These are phyloP conservation scores for Scortum barcoo DNA, from an alignment of 2,113 vertebrate genomes.

Conservation along the genomic window DNA sequence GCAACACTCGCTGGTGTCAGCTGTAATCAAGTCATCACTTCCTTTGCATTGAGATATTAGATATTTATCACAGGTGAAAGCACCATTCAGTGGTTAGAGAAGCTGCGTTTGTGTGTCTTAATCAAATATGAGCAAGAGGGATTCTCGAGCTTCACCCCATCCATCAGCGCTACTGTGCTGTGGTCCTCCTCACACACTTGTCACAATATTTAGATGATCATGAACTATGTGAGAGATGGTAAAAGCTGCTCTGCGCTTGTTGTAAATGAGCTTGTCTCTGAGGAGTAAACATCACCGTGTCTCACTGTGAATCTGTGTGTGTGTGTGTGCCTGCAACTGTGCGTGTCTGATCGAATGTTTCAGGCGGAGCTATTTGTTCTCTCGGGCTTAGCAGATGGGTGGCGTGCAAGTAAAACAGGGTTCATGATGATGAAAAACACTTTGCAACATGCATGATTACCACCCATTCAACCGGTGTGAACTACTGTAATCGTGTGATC, in stretches of 20 bases:
- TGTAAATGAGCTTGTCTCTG: constrained; percentile 64
- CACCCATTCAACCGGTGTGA: constrained; percentile 53
- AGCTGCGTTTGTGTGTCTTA: constrained; percentile 33
- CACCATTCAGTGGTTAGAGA: constrained; percentile 11
- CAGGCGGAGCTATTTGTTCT: constrained; percentile 58
- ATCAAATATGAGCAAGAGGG: constrained; percentile 39
- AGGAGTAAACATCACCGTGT: constrained; percentile 51
- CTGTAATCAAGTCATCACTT: constrained; percentile 52
- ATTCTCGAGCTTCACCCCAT: constrained; percentile 36
- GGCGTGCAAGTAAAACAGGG: constrained; percentile 48
- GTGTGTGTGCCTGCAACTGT: constrained; percentile 14
- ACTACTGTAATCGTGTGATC: constrained; percentile 60
- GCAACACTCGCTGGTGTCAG: constrained; percentile 40
- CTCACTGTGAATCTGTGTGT: constrained; percentile 18
- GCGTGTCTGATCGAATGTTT: constrained; percentile 53
- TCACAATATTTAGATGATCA: constrained; percentile 71
- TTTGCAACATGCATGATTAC: constrained; percentile 72
- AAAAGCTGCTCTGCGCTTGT: constrained; percentile 53
- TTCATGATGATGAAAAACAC: constrained; percentile 64
- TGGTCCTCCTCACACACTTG: constrained; percentile 40
- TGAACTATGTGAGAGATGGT: constrained; percentile 46
- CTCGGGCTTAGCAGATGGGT: constrained; percentile 57
- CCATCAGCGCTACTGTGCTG: constrained; percentile 53
- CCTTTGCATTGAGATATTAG: constrained; percentile 28
- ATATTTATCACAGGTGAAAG: constrained; percentile 45